Evolutionary conservation across 2,888 invertebrate species (phyloP).

Genomic region (Temnothorax rugatulus): DNA sequence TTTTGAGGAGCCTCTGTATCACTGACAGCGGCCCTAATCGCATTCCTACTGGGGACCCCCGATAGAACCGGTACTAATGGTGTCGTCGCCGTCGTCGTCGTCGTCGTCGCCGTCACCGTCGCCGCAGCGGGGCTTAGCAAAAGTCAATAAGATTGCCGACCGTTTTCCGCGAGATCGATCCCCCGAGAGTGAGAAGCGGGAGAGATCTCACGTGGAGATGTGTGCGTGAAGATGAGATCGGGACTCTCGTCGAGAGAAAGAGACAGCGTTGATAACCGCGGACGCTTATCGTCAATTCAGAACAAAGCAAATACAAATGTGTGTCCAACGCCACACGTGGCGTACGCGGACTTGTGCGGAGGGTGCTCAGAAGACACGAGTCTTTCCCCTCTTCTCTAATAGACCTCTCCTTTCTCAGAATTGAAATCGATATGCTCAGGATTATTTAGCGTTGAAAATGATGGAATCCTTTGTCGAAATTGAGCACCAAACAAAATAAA

Average conservation of each 20-base stretch:
- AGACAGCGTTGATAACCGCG: background rate
- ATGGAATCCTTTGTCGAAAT: background rate
- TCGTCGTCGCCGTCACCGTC: slow-evolving; percentile 61
- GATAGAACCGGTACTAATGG: slow-evolving; percentile 83
- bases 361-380: background rate
- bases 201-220: background rate
- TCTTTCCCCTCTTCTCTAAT: background rate
- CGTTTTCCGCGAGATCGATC: slow-evolving; percentile 36
- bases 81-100: slow-evolving; percentile 76
- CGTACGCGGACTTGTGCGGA: background rate
- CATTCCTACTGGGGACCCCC: slow-evolving; percentile 83
- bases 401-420: background rate
- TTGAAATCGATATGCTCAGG: background rate
- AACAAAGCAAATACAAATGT: background rate
- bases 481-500: background rate
- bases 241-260: background rate
- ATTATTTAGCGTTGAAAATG: background rate
- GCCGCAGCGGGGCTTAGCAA: slow-evolving; percentile 34
- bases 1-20: slow-evolving; percentile 85
- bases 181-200: background rate
- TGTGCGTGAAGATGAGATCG: background rate
- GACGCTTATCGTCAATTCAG: background rate
- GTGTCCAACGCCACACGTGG: background rate
- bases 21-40: slow-evolving; percentile 84
- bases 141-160: slow-evolving; percentile 42